A percentile compares a stretch with the other conserved stretches of the same genome.
Conservation (phyloP, 2,113 vertebrate species). For the Eptesicus fuscus region DNA sequence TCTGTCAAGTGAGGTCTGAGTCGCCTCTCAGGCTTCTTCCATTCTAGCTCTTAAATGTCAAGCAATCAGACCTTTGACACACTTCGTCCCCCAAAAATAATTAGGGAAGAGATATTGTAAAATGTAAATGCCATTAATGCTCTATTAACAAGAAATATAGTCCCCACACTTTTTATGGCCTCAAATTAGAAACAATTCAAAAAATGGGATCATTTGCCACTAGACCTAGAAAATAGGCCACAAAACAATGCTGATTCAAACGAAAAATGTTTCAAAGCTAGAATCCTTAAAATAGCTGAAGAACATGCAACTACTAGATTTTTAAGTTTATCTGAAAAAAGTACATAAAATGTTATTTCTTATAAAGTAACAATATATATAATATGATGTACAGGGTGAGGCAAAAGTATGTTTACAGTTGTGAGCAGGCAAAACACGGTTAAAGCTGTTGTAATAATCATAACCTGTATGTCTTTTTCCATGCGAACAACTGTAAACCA, state of each 20-base stretch:
- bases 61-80: background rate
- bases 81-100: background rate
- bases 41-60: background rate
- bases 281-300: background rate
- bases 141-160: background rate
- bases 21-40: background rate
- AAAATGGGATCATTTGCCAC: background rate
- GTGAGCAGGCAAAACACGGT: background rate
- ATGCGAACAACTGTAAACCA: background rate
- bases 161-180: background rate
- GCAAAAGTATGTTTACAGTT: background rate
- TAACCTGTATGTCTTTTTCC: background rate
- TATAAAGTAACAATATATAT: background rate
- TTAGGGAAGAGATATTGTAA: background rate
- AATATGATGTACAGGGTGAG: background rate
- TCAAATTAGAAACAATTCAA: background rate
- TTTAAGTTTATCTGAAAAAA: background rate
- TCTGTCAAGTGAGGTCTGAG: background rate
- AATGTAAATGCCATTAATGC: background rate
- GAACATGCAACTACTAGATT: background rate
- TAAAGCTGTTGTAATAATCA: background rate
- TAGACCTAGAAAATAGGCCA: background rate
- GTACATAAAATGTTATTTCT: background rate
- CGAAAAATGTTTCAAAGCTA: background rate
- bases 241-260: slow-evolving; percentile 3